Evolutionary conservation across 2,113 vertebrate genomes (phyloP), one percentile per base, ranked within the genome.

Genomic region (Ploceus nigricollis): DNA sequence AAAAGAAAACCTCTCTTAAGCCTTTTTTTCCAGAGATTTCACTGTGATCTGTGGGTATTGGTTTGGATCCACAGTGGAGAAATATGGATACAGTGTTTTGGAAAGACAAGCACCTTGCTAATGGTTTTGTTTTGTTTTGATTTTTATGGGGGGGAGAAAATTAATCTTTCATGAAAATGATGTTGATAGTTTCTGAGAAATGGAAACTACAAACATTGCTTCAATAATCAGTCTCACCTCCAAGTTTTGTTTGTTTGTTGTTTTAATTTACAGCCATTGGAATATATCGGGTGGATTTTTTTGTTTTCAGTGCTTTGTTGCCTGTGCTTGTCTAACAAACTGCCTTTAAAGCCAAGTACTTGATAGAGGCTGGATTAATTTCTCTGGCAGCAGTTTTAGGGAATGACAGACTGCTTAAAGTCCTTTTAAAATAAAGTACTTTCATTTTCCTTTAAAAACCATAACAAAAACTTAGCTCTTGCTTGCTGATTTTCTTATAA

Each of bases 381-480:
- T 51, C 90, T 66, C 77, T 87, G 54, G 69, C 47, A 94, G 81
- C 16, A 42, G 39, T 64, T n/a, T 66, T 89, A 48, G 27, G 57
- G 25, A 68, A 31, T 61, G 47, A 83, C 13, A 1, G 48, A 54
- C 31, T 68, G 45, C 22, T 48, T 86, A 51, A 83, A 70, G 45
- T n/a, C 30, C 66, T 77, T 77, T 80, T 35, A 35, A 70, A 83
- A 82, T n/a, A 54, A 23, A 5, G 3, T 24, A 7, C 21, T 94
- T 82, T 44, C n/a, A 42, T 94, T 88, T 94, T 51, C 68, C 13
- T 61, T 84, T 93, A 82, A 89, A 71, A 93, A 70, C 8, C 8
- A n/a, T 37, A 28, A 23, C 48, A 64, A 58, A 70, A 73, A 31
- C 42, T 72, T 58, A 37, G 45, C 8, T 93, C 35, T 82, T 3